Base-by-base conservation (phyloP, 2,888 invertebrate genomes). In the Diaphora mendica region DNA sequence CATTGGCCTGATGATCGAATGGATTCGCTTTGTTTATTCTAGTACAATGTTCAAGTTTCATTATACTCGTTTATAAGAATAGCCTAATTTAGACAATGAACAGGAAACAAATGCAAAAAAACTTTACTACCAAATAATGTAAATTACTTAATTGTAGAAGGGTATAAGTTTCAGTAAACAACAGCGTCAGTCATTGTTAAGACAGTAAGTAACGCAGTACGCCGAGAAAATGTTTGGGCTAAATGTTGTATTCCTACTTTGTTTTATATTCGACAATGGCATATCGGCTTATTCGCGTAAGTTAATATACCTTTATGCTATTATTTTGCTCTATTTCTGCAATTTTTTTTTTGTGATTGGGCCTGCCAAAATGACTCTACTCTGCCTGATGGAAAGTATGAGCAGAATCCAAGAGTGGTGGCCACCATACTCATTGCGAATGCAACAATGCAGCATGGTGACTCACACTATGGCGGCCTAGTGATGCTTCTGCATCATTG, bases 261-360 rank as follows among this genome's bases (percentile, higher is more conserved):
- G 44, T 64, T 13, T 33, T 13, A 70, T 70, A 13, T 64, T 44
- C 13, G 13, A 4, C 11, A 26, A 64, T n/a, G 5, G 64, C 13
- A 33, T 42, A 33, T 70, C 70, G 64, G 44, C 44, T 44, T 64
- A 62, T 39, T 48, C n/a, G n/a, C 30, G 70, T 70, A 64, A 39
- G 70, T 44, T 30, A 20, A 68, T 64, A 68, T 44, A 30, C 11
- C 2, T 59, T 30, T 59, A 13, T 30, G 13, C n/a, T 11, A 0
- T 13, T 55, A n/a, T n/a, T n/a, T n/a, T 55, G n/a, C 9, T 55
- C n/a, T n/a, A 55, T n/a, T 55, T 11, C 1, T 55, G 23, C n/a
- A n/a, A n/a, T n/a, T n/a, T n/a, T n/a, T n/a, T n/a, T n/a, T n/a
- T n/a, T n/a, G n/a, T n/a, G n/a, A n/a, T n/a, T n/a, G n/a, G n/a